Conservation (phyloP, 1,140 invertebrate species). For the Macrobrachium rosenbergii region DNA sequence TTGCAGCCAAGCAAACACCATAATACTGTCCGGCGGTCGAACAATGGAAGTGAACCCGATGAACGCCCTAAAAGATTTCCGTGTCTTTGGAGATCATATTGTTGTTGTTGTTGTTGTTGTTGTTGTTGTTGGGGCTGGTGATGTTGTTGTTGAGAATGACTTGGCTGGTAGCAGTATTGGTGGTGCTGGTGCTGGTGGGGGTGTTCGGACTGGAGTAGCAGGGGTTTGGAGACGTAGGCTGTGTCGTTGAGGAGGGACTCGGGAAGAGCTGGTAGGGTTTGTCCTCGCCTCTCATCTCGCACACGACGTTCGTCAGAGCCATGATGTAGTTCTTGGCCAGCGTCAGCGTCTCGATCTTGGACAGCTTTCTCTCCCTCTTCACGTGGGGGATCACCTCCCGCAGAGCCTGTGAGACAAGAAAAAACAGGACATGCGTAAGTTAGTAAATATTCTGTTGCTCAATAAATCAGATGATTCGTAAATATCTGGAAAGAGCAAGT, state of each 20-base stretch:
- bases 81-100: neutral
- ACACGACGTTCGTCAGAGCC: conserved; percentile 88
- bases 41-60: neutral
- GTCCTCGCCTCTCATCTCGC: conserved; percentile 80
- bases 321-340: conserved; percentile 92
- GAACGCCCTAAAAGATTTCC: conserved; percentile 20
- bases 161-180: conserved; percentile 1
- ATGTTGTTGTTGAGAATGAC: neutral
- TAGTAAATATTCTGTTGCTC: too few relatives aligned
- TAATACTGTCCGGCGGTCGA: too few relatives aligned
- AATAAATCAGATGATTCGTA: too few relatives aligned
- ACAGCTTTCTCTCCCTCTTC: conserved; percentile 85
- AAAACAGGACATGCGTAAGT: neutral
- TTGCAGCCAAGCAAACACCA: too few relatives aligned
- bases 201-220: neutral
- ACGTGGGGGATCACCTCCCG: conserved; percentile 90
- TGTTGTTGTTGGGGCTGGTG: conserved; percentile 1
- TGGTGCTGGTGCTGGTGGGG: conserved; percentile 1
- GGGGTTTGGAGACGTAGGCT: conserved; percentile 21
- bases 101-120: neutral
- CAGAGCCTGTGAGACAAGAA: conserved; percentile 77
- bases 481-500: too few relatives aligned
- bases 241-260: neutral
- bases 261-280: conserved; percentile 74
- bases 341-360: conserved; percentile 90